Conservation (phyloP, 2,797 vertebrate genomes). For the Heteromormyrus szaboi region DNA sequence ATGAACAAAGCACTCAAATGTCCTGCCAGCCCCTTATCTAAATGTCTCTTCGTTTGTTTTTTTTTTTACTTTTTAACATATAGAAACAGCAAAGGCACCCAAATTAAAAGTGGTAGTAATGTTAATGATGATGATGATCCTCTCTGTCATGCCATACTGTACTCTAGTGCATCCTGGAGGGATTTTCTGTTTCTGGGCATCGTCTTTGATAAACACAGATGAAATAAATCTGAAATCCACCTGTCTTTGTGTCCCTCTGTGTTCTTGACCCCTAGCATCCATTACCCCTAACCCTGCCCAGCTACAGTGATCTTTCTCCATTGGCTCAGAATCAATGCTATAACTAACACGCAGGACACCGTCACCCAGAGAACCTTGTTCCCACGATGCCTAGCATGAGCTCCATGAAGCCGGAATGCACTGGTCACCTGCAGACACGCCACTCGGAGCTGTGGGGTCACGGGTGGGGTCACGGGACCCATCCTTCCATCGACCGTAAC, state of each 20-base stretch:
- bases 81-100: constrained; percentile 44
- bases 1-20: constrained; percentile 48
- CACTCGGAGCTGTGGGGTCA: not conserved
- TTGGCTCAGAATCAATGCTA: not conserved
- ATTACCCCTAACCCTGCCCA: not conserved
- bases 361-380: not conserved
- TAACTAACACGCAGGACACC: not conserved
- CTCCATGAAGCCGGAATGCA: not conserved
- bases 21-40: constrained; percentile 38
- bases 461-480: constrained; percentile 24
- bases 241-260: constrained; percentile 20
- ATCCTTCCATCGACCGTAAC: not conserved
- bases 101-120: constrained; percentile 34
- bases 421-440: not conserved
- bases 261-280: not conserved
- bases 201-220: constrained; percentile 86
- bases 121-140: constrained; percentile 34
- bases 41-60: constrained; percentile 34
- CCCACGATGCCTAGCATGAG: not conserved
- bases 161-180: constrained; percentile 52
- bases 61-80: constrained; percentile 39
- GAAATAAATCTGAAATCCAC: constrained; percentile 73
- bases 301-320: not conserved
- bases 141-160: constrained; percentile 44
- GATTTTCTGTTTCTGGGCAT: constrained; percentile 75